Percentiles rank a stretch among this genome's conserved stretches.
Evolutionary conservation across 2,113 vertebrate genomes (phyloP).

Genomic region (Hemibagrus wyckioides): DNA sequence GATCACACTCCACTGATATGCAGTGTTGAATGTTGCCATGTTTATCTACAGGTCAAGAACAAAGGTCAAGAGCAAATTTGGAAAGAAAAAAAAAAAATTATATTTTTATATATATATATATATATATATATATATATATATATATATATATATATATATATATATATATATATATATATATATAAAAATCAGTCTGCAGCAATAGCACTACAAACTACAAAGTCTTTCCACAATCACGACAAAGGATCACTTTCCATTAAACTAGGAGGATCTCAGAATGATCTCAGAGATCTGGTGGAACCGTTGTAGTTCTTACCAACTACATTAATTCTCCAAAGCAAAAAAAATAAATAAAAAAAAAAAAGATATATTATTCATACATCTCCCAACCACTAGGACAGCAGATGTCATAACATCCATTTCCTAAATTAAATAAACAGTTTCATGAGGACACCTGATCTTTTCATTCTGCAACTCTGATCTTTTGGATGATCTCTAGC

Average conservation of each 20-base stretch:
- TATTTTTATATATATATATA: too few relatives aligned
- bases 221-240: background rate
- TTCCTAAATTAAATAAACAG: conserved; percentile 15
- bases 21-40: background rate
- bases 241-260: background rate
- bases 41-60: background rate
- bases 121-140: too few relatives aligned
- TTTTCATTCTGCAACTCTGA: background rate
- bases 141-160: too few relatives aligned
- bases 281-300: background rate
- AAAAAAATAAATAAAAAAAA: background rate
- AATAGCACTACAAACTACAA: background rate
- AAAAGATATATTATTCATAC: background rate
- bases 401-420: conserved; percentile 11
- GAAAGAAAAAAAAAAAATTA: background rate
- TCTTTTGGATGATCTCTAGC: background rate
- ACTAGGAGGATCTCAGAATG: background rate
- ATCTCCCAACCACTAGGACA: background rate
- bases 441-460: background rate
- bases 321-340: background rate
- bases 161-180: too few relatives aligned
- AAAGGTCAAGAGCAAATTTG: conserved; percentile 23
- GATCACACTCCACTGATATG: background rate
- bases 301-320: background rate
- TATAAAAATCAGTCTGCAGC: background rate